These are phyloP conservation scores for Pseudochirops cupreus DNA, from an alignment of 2,797 vertebrate species.

Conservation along the genomic window DNA sequence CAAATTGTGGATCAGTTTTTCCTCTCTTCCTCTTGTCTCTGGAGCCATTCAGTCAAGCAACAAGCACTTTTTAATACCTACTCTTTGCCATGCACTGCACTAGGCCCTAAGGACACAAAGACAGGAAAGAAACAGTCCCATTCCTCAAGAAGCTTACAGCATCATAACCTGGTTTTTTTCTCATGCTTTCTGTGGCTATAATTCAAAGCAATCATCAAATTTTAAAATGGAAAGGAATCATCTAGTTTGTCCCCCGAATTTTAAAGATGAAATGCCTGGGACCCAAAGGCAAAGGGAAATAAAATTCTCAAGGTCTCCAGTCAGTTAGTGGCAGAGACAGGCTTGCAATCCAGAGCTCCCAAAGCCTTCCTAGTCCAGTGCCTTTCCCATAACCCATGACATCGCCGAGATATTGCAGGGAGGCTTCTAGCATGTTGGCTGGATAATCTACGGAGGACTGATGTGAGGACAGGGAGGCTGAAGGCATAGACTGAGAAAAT, in stretches of 20 bases:
- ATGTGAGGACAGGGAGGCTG: background rate
- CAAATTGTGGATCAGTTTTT: slow-evolving; percentile 8
- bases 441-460: background rate
- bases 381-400: background rate
- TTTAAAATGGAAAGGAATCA: background rate
- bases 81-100: background rate
- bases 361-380: background rate
- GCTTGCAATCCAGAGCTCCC: background rate
- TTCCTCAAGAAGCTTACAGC: background rate
- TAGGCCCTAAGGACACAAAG: background rate
- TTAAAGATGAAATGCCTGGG: background rate
- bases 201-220: background rate
- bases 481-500: background rate
- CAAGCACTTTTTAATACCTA: background rate
- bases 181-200: background rate
- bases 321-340: background rate
- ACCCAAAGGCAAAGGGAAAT: background rate
- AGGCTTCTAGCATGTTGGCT: background rate
- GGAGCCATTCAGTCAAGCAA: background rate
- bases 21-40: background rate
- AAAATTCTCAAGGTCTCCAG: background rate
- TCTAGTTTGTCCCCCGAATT: background rate
- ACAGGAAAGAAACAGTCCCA: background rate
- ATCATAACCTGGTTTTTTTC: background rate
- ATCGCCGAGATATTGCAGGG: background rate